Evolutionary conservation across 2,797 vertebrate genomes (phyloP).

Genomic region (Melanotaenia parkinsoni): DNA sequence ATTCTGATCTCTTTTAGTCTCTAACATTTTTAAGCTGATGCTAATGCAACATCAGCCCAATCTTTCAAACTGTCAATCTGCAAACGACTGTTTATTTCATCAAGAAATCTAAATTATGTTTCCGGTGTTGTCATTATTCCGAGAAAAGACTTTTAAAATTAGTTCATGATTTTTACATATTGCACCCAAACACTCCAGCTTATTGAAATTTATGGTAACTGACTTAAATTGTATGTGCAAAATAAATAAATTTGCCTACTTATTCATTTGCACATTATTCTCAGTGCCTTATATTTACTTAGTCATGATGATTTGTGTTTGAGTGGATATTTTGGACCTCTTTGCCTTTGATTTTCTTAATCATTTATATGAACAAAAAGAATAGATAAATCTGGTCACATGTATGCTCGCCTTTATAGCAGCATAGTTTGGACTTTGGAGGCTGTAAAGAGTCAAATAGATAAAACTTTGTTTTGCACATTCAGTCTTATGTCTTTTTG

Average conservation of each 20-base stretch:
- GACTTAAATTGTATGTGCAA: too few relatives aligned
- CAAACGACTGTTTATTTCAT: background rate
- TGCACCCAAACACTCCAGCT: too few relatives aligned
- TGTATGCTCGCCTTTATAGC: background rate
- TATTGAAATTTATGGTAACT: too few relatives aligned
- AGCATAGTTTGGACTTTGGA: background rate
- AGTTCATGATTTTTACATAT: too few relatives aligned
- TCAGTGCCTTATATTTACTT: background rate
- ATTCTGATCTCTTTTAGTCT: conserved; percentile 9
- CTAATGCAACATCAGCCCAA: conserved; percentile 1
- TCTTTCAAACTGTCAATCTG: conserved; percentile 3
- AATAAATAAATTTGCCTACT: background rate
- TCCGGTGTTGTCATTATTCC: background rate
- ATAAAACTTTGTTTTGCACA: background rate
- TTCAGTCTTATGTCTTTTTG: too few relatives aligned
- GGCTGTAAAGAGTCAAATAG: background rate
- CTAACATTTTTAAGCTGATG: conserved; percentile 4
- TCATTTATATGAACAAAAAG: too few relatives aligned
- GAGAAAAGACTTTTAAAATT: background rate
- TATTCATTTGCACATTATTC: background rate
- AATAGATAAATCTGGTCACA: background rate
- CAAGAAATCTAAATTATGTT: background rate
- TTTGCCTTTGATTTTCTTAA: too few relatives aligned
- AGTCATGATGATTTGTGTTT: background rate
- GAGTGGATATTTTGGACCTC: background rate